phyloP scores from a whole-genome alignment of 2,797 vertebrate species.

The Cossypha polioptera region DNA sequence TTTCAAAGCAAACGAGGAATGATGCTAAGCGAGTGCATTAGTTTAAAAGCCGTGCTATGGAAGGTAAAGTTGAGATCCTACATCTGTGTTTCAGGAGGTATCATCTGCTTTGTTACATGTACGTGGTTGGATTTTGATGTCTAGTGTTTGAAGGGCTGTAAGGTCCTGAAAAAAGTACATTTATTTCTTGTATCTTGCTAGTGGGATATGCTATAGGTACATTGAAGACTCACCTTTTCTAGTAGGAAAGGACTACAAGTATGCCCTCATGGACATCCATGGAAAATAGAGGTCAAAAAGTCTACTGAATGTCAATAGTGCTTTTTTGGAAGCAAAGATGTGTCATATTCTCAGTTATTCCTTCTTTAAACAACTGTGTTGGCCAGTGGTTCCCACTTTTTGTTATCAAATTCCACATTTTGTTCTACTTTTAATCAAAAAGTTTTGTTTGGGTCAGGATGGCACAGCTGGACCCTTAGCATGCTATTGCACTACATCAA shows the following conservation, averaged over 20 bases:
- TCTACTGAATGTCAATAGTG: background rate
- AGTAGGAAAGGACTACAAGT: background rate
- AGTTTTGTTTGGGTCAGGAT: background rate
- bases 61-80: background rate
- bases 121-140: background rate
- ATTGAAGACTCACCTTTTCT: background rate
- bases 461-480: background rate
- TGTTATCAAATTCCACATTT: background rate
- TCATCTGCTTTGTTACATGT: background rate
- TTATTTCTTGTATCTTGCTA: background rate
- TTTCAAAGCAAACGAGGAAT: background rate
- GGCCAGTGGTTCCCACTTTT: background rate
- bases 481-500: background rate
- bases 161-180: background rate
- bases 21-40: background rate
- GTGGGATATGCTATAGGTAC: background rate
- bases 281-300: background rate
- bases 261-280: background rate
- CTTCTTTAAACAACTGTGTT: background rate
- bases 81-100: background rate
- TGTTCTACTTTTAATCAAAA: background rate
- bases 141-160: background rate
- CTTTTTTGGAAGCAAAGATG: background rate
- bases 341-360: background rate
- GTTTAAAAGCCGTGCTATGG: background rate